Base-by-base conservation (phyloP, 2,888 invertebrate genomes). In the Harmothoe impar region DNA sequence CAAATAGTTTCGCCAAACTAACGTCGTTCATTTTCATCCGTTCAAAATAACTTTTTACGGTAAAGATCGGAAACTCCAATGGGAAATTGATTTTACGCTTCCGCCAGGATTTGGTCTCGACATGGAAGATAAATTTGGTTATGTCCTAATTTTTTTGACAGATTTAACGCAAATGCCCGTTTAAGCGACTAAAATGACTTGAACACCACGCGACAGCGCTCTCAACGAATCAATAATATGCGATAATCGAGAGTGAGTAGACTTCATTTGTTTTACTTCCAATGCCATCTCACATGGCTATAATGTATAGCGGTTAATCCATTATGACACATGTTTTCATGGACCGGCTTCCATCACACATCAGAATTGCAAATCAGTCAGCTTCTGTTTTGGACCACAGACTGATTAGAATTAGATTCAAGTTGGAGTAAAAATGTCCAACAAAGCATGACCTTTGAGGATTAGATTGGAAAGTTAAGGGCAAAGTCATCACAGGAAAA, bases 1-100 rank as follows among this genome's bases (percentile, higher is more conserved):
- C n/a, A 68, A 68, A 68, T 68, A 68, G 68, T n/a, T n/a, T n/a
- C 12, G n/a, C 68, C 68, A 68, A 68, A 68, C 68, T 68, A 68
- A 68, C 68, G n/a, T n/a, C 68, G 68, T 68, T 72, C 72, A 72
- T 72, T 72, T 72, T 25, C 72, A 72, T 72, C 72, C 29, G 5
- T 72, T 17, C 72, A 29, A 72, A 29, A 72, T 25, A 25, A n/a
- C 72, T 72, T 72, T 72, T 72, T 72, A 72, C 0, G 25, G 25
- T 72, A 72, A 25, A 25, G 72, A 72, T 72, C 72, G 72, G 72
- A 72, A 72, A 72, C 25, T 72, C 72, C 72, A 72, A 72, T 72
- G 72, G 72, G 72, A 29, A 72, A 72, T 72, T 72, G 72, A 72
- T 72, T 72, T 72, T 72, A 72, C 72, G 72, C 72, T 72, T 72